phyloP scores from a whole-genome alignment of 2,888 invertebrate species.

The Scelioninae gen. 1 region DNA sequence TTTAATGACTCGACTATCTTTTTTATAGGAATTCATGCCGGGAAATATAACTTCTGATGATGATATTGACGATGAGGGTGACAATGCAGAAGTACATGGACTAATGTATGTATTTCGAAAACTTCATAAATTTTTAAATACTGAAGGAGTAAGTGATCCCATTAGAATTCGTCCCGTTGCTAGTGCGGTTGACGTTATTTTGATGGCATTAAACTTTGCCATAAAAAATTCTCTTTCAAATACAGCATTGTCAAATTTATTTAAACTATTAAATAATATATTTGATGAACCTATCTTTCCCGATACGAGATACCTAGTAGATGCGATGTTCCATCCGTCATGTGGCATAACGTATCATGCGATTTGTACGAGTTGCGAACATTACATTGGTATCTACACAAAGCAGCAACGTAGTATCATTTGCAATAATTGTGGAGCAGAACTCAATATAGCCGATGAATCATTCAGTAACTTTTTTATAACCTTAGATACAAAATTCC shows the following conservation, averaged over 20 bases:
- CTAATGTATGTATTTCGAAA: too few relatives aligned
- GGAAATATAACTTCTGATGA: too few relatives aligned
- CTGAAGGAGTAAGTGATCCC: slow-evolving; percentile 6
- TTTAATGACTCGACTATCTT: too few relatives aligned
- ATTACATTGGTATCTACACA: slow-evolving; percentile 4
- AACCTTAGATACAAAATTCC: not conserved
- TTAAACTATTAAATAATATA: slow-evolving; percentile 23
- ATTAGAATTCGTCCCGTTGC: not conserved
- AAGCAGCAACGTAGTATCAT: not conserved
- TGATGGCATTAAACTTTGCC: slow-evolving; percentile 22
- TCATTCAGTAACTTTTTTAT: slow-evolving; percentile 27
- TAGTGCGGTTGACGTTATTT: slow-evolving; percentile 7
- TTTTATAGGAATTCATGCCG: too few relatives aligned
- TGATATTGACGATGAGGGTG: too few relatives aligned
- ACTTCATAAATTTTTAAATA: not conserved
- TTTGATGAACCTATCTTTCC: slow-evolving; percentile 24
- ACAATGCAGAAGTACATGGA: too few relatives aligned
- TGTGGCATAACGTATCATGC: slow-evolving; percentile 8
- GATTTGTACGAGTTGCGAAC: slow-evolving; percentile 17
- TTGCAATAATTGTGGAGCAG: slow-evolving; percentile 4
- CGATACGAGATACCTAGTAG: too few relatives aligned
- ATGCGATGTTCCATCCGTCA: slow-evolving; percentile 12
- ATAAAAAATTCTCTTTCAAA: slow-evolving; percentile 14
- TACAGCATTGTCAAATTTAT: slow-evolving; percentile 19
- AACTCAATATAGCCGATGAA: slow-evolving; percentile 14